Evolutionary conservation across 2,797 vertebrate species (phyloP).

Genomic region (Cyclopterus lumpus): DNA sequence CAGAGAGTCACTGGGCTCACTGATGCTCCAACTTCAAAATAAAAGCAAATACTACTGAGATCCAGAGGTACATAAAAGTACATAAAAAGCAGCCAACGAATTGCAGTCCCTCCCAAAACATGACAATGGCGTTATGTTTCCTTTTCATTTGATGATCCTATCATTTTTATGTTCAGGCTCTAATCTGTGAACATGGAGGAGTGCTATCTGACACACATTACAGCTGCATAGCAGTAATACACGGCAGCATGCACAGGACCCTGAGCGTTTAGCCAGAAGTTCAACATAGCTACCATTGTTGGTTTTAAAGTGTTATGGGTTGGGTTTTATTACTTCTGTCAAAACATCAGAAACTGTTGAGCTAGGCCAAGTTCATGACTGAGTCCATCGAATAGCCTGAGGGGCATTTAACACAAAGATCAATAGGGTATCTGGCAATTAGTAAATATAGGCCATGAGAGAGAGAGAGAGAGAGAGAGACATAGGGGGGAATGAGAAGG

Average conservation of each 20-base stretch:
- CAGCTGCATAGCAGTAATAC: conserved; percentile 71
- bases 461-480: background rate
- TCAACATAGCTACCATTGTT: conserved; percentile 81
- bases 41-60: background rate
- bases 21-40: conserved; percentile 21
- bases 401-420: conserved; percentile 69
- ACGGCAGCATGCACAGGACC: conserved; percentile 60
- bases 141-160: conserved; percentile 45
- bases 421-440: conserved; percentile 68
- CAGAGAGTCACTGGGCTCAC: background rate
- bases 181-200: conserved; percentile 72
- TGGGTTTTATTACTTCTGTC: conserved; percentile 85
- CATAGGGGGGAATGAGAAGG: background rate
- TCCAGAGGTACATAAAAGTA: background rate
- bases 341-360: conserved; percentile 82
- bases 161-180: conserved; percentile 62
- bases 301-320: conserved; percentile 83
- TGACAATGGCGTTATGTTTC: background rate
- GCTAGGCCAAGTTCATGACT: conserved; percentile 77
- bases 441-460: conserved; percentile 24
- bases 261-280: conserved; percentile 74
- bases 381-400: conserved; percentile 66
- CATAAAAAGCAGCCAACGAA: background rate
- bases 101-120: background rate
- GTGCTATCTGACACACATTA: conserved; percentile 76